Evolutionary conservation across 2,797 vertebrate genomes (phyloP), one percentile per base, ranked within the genome.

Genomic region (Platyrinchus mystaceus): DNA sequence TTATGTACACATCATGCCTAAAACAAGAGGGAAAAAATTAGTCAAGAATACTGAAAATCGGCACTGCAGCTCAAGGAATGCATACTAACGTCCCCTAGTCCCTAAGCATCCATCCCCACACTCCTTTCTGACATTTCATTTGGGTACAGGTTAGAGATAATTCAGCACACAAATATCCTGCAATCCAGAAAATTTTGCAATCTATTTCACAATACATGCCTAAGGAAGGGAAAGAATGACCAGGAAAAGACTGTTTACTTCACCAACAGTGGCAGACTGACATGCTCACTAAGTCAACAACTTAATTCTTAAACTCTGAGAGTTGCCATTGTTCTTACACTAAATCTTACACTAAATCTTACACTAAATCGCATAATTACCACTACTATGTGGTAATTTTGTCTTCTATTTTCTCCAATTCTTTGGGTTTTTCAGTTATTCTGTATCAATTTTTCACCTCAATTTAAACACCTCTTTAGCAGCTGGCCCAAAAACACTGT

Each of bases 281-380:
- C 6, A 16, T 6, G 30, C 27, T 58, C 3, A 12, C 5, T 11
- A 67, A 71, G 41, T 11, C 41, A 84, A 79, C 17, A 59, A 58
- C 2, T 17, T 18, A 67, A 67, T 32, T 55, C 47, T 56, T 64
- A 41, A 47, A 44, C 84, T 86, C 53, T 70, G 22, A 67, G 28
- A 80, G 18, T 8, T 75, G 37, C 15, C n/a, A 12, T 17, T 74
- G 18, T 18, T 76, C 11, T 64, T 64, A 26, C 17, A 18, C 20
- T 77, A 66, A 82, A 84, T 74, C 52, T 87, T 63, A 23, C 19
- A 17, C 19, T 77, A 59, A 82, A 84, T 74, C 52, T 87, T n/a
- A n/a, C 28, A 30, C 17, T 52, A 30, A 52, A 52, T 52, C 10
- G 7, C 50, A 52, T 52, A 52, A 52, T 30, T 30, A 52, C 50